These are phyloP conservation scores for Oedothorax gibbosus DNA, from an alignment of 1,140 invertebrate genomes.

Conservation along the genomic window DNA sequence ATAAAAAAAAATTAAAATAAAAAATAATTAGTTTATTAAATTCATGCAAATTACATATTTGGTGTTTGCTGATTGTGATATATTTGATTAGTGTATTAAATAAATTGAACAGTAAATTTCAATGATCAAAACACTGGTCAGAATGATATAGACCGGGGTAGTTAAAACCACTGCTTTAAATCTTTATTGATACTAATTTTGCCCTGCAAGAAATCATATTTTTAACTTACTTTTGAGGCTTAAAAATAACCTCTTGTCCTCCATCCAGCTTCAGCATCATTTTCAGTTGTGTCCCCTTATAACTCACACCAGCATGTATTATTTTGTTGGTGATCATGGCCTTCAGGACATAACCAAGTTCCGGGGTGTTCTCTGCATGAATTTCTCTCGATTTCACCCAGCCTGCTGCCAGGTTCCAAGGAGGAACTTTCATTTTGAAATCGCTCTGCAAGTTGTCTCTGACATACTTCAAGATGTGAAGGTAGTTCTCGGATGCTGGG, in stretches of 20 bases:
- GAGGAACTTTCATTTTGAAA: conserved; percentile 55
- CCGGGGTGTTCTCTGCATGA: conserved; percentile 71
- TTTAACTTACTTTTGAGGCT: conserved; percentile 81
- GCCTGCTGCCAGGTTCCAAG: conserved; percentile 61
- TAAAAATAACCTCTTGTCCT: conserved; percentile 85
- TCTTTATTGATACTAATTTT: no score
- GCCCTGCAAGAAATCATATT: no score
- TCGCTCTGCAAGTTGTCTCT: conserved; percentile 35
- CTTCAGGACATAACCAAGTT: conserved; percentile 78
- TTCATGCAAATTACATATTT: no score
- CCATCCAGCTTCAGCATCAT: conserved; percentile 81
- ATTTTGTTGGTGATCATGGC: conserved; percentile 79
- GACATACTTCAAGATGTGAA: conserved; percentile 34
- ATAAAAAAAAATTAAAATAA: no score
- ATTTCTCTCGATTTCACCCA: conserved; percentile 78
- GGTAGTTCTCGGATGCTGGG: neutral
- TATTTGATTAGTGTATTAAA: no score
- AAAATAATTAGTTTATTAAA: no score
- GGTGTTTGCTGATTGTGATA: no score
- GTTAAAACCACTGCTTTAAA: no score
- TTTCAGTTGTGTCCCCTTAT: conserved; percentile 90
- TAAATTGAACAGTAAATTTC: no score
- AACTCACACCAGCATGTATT: conserved; percentile 77
- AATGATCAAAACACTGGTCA: no score
- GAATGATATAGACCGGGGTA: no score